phyloP scores from a whole-genome alignment of 2,113 vertebrate genomes.

The Puma concolor region DNA sequence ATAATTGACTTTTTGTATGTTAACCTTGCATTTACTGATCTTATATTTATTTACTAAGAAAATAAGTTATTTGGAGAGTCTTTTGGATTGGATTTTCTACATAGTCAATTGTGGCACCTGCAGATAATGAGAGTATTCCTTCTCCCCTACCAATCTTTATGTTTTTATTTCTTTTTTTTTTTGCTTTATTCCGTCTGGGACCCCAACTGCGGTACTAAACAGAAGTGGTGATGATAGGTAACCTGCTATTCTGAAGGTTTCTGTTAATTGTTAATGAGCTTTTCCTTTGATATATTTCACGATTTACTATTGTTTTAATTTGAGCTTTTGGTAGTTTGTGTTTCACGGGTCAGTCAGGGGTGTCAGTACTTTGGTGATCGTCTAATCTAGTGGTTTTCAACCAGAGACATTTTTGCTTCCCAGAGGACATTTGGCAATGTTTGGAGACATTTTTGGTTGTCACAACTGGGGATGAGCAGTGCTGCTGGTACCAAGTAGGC shows the following conservation, averaged over 20 bases:
- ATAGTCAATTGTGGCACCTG: neutral
- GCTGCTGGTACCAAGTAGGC: neutral
- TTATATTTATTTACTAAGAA: neutral
- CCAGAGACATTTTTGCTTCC: neutral
- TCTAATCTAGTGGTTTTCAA: neutral
- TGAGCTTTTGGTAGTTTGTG: neutral
- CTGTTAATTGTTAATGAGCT: neutral
- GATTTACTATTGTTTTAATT: neutral
- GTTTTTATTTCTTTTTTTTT: slow-evolving; percentile 20
- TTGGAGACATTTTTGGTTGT: neutral
- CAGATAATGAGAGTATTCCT: neutral
- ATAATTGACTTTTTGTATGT: neutral
- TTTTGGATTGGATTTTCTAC: slow-evolving; percentile 2
- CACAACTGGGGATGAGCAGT: neutral
- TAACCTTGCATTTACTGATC: neutral
- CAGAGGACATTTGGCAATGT: neutral
- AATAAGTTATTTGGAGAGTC: neutral
- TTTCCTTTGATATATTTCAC: neutral
- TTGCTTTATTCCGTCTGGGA: slow-evolving; percentile 2
- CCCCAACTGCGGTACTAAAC: neutral
- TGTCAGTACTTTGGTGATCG: neutral
- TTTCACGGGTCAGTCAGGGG: neutral
- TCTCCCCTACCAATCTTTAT: neutral
- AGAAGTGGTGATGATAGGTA: neutral
- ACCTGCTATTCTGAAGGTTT: neutral